These are phyloP conservation scores for Hydropsyche tenuis DNA, from an alignment of 1,140 invertebrate genomes.

Conservation along the genomic window DNA sequence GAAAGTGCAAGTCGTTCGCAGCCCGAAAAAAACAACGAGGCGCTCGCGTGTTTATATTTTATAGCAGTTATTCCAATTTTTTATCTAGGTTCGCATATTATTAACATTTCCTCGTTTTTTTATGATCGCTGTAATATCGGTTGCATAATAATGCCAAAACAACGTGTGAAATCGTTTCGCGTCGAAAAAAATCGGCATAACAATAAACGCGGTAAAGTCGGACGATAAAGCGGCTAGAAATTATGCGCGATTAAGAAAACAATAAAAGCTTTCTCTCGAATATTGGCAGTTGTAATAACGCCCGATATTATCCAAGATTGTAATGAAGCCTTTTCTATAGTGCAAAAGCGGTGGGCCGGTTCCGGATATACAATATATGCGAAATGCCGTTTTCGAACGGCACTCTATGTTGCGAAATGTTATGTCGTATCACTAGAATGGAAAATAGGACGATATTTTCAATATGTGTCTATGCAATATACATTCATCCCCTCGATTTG, in stretches of 20 bases:
- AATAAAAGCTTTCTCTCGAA: slow-evolving; percentile 24
- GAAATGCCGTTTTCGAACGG: slow-evolving; percentile 12
- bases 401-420: neutral
- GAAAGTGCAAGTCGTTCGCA: slow-evolving; percentile 9
- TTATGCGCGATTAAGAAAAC: slow-evolving; percentile 18
- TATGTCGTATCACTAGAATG: neutral
- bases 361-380: slow-evolving; percentile 16
- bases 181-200: slow-evolving; percentile 4
- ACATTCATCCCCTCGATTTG: too few species aligned
- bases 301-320: slow-evolving; percentile 4
- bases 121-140: neutral
- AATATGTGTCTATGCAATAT: too few species aligned
- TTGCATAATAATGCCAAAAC: neutral
- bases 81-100: neutral
- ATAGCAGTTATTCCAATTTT: too few species aligned
- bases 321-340: too few species aligned
- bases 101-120: slow-evolving; percentile 17
- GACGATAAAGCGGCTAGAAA: neutral
- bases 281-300: slow-evolving; percentile 2
- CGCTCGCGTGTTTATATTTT: neutral
- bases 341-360: neutral
- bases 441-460: too few species aligned
- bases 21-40: neutral
- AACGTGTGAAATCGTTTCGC: neutral
- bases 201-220: neutral